Base-by-base conservation (phyloP, 2,113 vertebrate species). In the Dicaeum eximium region DNA sequence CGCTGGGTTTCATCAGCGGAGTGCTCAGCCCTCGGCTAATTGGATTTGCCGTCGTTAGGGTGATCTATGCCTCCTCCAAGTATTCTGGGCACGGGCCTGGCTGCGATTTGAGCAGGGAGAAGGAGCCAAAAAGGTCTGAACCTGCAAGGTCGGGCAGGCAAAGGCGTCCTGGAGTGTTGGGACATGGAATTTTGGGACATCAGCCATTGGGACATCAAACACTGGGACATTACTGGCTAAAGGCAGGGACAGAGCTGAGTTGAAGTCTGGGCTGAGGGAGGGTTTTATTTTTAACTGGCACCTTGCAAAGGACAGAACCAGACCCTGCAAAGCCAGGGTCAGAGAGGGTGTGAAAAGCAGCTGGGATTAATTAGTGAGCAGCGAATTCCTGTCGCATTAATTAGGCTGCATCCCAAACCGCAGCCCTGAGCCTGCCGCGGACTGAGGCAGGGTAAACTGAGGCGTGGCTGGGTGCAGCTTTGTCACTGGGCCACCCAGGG, bases 11-110 rank as follows among this genome's bases (percentile, higher is more conserved):
- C 95, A 93, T 92, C 84, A 87, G 86, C 8, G 0, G 79, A 94
- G 88, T 92, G 93, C 75, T 96, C 95, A 94, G 45, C 88, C 86
- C 93, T n/a, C 11, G n/a, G 50, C 61, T 95, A 96, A 96, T 95
- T 96, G 94, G 86, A 92, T 97, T 96, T 93, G 67, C 85, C 7
- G 1, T 87, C 54, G 2, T 88, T 56, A 45, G 75, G 27, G 78
- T 75, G 64, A 93, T 85, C 88, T 56, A 6, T 93, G 93, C 48
- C 77, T 73, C 47, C 57, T 90, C 44, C 82, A 53, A 24, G 79
- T 15, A 70, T 35, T 83, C 90, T 40, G 30, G 35, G 54, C 50
- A 13, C 1, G 7, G 72, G 35, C 50, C 83, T 10, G 8, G 60
- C 67, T 77, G 90, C 38, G 87, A n/a, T 64, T 65, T 37, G 0